Base-by-base conservation (phyloP, 1,140 invertebrate genomes). In the Hypsibius dujardini region DNA sequence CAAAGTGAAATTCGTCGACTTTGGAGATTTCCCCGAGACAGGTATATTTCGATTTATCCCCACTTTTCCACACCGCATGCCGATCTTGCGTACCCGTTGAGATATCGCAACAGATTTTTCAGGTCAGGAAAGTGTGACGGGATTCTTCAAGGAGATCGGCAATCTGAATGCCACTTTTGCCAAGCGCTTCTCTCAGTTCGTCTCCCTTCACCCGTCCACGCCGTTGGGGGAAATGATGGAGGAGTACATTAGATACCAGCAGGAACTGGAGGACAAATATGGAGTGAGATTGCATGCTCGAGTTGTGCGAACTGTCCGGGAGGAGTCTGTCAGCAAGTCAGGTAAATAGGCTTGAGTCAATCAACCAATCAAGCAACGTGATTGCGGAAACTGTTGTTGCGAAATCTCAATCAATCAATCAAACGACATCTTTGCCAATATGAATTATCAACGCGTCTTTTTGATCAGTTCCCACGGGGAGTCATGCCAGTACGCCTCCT, bases 201-300 rank as follows among this genome's bases (percentile, higher is more conserved):
- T n/a, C 7, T 56, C 50, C n/a, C 7, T 56, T 56, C 50, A 56
- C n/a, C 50, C 50, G 7, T 56, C 7, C 50, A n/a, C n/a, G 7
- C 50, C 50, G n/a, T n/a, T 56, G 7, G 50, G 50, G 7, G 50
- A 7, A 56, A 56, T n/a, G n/a, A 7, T 56, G n/a, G 7, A 56
- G n/a, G 50, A 56, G n/a, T 56, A 56, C 50, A 56, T 56, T 56
- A 56, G n/a, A n/a, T n/a, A 56, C n/a, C 50, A 56, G 50, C 50
- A 56, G n/a, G 50, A 56, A n/a, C n/a, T 56, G 50, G 50, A 56
- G 50, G 50, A 56, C 50, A 56, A 56, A n/a, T 56, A 56, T 56
- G 50, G 50, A n/a, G 50, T 56, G n/a, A 12, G 7, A 7, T 12
- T 56, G 7, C 7, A 56, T 7, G 7, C 7, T 12, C 50, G 50